Evolutionary conservation across 2,113 vertebrate species (phyloP), one percentile per base, ranked within the genome.

Genomic region (Callipepla squamata): DNA sequence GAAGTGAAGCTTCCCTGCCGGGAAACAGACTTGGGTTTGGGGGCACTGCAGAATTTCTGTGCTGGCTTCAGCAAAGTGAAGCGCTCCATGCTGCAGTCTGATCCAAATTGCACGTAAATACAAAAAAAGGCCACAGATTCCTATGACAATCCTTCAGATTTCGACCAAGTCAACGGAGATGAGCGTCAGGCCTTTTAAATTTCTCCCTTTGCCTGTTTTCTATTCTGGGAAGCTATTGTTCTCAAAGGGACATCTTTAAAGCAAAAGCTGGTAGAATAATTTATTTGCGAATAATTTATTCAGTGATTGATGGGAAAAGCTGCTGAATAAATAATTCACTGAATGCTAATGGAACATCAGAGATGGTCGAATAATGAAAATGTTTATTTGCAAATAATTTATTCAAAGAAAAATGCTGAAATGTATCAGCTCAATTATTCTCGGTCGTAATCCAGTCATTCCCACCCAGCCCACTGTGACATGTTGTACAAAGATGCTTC

Each of bases 361-460:
- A 96, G 91, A 85, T 94, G 89, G 92, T 32, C 87, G 75, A 96
- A 96, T 96, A 92, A 96, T 94, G 94, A 94, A 96, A 96, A 96
- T 95, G 93, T 96, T 96, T 96, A 96, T 96, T 95, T 95, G 89
- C 95, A 96, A 96, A 96, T 96, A 87, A 96, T 95, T 94, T 96
- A 96, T 94, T 95, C 94, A 80, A 92, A 85, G 93, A 80, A 95
- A 96, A 91, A 94, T 51, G 92, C 92, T 92, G 91, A 85, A 95
- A 91, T 23, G 10, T 82, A 92, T 96, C 87, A 59, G 91, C 81
- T 92, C 91, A 51, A 80, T 95, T 93, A 59, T 96, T 74, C 57
- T 18, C 74, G 81, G 89, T 67, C 91, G 74, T 55, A 89, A 94
- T 74, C 76, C 87, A 65, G 26, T 44, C 79, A 2, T 59, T 83